These are phyloP conservation scores for Drosophila heteroneura DNA, from an alignment of 2,888 invertebrate species.

Conservation along the genomic window DNA sequence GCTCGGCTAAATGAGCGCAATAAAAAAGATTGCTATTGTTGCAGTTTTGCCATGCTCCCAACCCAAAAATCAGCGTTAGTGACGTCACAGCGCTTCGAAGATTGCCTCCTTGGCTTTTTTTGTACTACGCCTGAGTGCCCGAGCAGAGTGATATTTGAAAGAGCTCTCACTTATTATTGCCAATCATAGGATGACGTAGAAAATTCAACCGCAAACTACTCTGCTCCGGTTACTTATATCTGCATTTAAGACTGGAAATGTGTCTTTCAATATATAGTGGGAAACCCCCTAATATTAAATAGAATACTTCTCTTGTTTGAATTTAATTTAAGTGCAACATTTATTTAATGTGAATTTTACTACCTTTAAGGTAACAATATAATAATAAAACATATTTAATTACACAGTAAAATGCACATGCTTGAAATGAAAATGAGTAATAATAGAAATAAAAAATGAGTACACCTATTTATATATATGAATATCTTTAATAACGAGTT, in stretches of 20 bases:
- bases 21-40: background rate
- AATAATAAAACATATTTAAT: too few species aligned
- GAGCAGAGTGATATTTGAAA: background rate
- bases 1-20: background rate
- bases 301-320: background rate
- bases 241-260: background rate
- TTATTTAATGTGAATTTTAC: too few species aligned
- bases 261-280: background rate
- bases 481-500: background rate
- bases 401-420: too few species aligned
- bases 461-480: background rate
- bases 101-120: background rate
- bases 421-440: too few species aligned
- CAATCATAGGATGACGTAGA: too few species aligned
- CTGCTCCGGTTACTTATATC: background rate
- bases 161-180: background rate
- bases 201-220: background rate
- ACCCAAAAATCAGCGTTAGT: background rate
- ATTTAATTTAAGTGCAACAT: background rate
- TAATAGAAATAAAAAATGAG: too few species aligned
- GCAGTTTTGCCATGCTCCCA: background rate
- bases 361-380: too few species aligned
- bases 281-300: background rate
- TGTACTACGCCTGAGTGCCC: background rate
- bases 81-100: constrained; percentile 5